A percentile compares a stretch with the other conserved stretches of the same genome.
These are phyloP conservation scores for Zygaena filipendulae DNA, from an alignment of 2,888 invertebrate genomes.

Conservation along the genomic window DNA sequence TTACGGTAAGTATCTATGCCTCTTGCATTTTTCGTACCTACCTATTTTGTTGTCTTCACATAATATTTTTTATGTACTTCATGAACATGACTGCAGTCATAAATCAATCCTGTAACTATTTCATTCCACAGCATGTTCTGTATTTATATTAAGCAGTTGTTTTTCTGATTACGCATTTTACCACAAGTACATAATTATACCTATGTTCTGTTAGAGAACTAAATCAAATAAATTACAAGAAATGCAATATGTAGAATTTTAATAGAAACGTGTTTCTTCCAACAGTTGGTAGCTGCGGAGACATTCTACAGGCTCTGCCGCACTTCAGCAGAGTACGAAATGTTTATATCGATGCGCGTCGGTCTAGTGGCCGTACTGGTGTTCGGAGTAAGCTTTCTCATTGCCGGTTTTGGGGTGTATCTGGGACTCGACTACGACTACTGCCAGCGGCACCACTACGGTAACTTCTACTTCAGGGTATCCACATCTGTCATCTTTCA, in stretches of 20 bases:
- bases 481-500: slow-evolving; percentile 68
- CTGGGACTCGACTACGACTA: slow-evolving; percentile 74
- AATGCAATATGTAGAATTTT: no score
- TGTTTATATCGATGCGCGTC: slow-evolving; percentile 58
- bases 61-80: no score
- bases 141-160: no score
- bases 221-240: no score
- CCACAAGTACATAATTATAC: no score
- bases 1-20: slow-evolving; percentile 53
- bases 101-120: no score
- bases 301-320: slow-evolving; percentile 73
- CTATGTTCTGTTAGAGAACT: no score
- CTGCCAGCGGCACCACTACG: slow-evolving; percentile 66
- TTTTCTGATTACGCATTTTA: no score
- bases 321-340: slow-evolving; percentile 30
- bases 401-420: slow-evolving; percentile 72
- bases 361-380: slow-evolving; percentile 60
- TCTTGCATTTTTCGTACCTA: background rate
- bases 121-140: no score
- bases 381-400: slow-evolving; percentile 65
- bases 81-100: no score
- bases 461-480: slow-evolving; percentile 67
- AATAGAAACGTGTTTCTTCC: no score
- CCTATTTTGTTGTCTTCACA: background rate
- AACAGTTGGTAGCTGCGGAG: slow-evolving; percentile 70